These are phyloP conservation scores for Leptinotarsa texana DNA, from an alignment of 1,140 invertebrate genomes.

Conservation along the genomic window DNA sequence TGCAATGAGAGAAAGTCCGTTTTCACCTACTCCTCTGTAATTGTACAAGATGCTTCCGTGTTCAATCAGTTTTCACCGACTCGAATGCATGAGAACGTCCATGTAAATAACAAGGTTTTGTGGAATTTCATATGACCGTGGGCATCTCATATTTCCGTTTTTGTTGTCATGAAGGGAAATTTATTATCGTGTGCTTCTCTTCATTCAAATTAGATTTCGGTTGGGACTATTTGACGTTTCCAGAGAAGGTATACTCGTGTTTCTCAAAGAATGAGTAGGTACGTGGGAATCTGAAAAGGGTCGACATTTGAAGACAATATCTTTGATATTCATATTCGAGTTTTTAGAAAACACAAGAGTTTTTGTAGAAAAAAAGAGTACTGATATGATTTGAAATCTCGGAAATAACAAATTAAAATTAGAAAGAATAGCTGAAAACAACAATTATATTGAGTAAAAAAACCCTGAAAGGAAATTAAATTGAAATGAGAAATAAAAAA, in stretches of 20 bases:
- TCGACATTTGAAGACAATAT: too few relatives aligned
- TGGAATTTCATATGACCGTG: background rate
- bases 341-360: too few relatives aligned
- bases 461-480: too few relatives aligned
- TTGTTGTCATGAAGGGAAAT: background rate
- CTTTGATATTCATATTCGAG: too few relatives aligned
- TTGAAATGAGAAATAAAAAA: too few relatives aligned
- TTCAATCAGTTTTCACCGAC: background rate
- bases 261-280: too few relatives aligned
- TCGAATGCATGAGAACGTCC: background rate
- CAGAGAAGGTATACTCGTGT: background rate
- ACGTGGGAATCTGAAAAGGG: too few relatives aligned
- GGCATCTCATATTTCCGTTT: constrained; percentile 5
- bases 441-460: too few relatives aligned
- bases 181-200: background rate
- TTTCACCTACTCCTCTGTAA: background rate
- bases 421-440: too few relatives aligned
- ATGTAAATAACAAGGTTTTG: background rate
- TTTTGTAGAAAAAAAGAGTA: too few relatives aligned
- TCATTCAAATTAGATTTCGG: background rate
- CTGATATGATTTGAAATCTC: too few relatives aligned
- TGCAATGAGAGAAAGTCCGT: constrained; percentile 1
- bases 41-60: background rate
- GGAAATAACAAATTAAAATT: too few relatives aligned
- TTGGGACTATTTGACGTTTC: background rate